Evolutionary conservation across 2,113 vertebrate genomes (phyloP), one percentile per base, ranked within the genome.

Genomic region (Hyla sarda): DNA sequence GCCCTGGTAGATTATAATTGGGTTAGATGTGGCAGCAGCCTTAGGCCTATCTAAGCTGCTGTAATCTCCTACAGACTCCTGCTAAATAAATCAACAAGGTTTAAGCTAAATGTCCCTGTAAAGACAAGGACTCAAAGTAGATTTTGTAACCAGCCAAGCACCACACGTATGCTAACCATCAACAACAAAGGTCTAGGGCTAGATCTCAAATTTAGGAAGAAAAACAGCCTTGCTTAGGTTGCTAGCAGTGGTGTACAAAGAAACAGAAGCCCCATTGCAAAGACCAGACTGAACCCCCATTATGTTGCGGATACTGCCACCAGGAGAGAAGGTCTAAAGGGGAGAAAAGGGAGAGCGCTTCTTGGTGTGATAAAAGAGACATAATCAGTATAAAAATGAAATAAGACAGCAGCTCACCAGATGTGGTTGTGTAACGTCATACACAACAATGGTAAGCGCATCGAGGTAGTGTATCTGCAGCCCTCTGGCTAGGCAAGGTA

Each of bases 1-100:
- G 37, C 41, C 5, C 21, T 74, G 41, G n/a, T 25, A 74, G 41
- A 48, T 74, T 47, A 74, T 74, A 74, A 74, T 74, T 25, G 25
- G 72, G 72, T 45, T n/a, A 74, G 37, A 74, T 25, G 41, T 74
- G 72, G 41, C n/a, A n/a, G 41, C 41, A 74, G 72, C 72, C 41
- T 71, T 41, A 71, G 67, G 67, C 32, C 67, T 23, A 23, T 71
- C 67, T 30, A 71, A 37, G 41, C 19, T 41, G 34, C 34, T 41
- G 32, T 71, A 71, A 71, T 71, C 34, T 71, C 17, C 67, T 25
- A 48, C 37, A 74, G 41, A 45, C 72, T 48, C 48, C 32, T 71
- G 28, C 67, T 41, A 74, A 23, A 47, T 74, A 48, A 48, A 74
- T 74, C 72, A 74, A 48, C 37, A 47, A 48, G 41, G 41, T 7